phyloP scores from a whole-genome alignment of 2,113 vertebrate genomes.

The Planiliza haematocheilus region DNA sequence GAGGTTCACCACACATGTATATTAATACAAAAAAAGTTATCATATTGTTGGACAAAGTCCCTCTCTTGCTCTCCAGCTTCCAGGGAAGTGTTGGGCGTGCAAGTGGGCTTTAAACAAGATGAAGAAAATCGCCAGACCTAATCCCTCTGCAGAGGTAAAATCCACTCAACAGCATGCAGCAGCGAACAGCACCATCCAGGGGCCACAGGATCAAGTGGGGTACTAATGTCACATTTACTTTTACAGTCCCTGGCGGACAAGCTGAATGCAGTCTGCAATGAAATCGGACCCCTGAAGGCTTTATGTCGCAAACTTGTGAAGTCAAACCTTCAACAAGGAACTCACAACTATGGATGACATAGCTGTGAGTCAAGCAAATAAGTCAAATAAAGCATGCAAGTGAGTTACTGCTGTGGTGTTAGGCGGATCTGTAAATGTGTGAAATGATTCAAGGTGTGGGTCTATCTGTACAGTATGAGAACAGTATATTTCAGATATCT shows the following conservation, averaged over 20 bases:
- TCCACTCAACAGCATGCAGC: neutral
- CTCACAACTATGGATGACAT: constrained; percentile 68
- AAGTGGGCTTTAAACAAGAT: constrained; percentile 64
- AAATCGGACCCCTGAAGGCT: constrained; percentile 58
- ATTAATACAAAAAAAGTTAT: too few relatives aligned
- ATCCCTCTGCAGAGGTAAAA: constrained; percentile 18
- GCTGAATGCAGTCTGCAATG: constrained; percentile 37
- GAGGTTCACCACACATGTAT: too few relatives aligned
- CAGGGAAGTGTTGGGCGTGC: constrained; percentile 69
- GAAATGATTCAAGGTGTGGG: too few relatives aligned
- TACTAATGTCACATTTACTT: neutral
- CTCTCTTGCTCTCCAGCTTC: too few relatives aligned
- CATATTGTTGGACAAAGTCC: too few relatives aligned
- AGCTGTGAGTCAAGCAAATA: constrained; percentile 74
- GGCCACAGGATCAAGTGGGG: neutral
- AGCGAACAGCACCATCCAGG: too few relatives aligned
- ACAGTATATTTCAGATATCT: too few relatives aligned
- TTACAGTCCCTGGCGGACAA: constrained; percentile 26
- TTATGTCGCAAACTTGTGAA: constrained; percentile 51
- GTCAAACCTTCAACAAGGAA: constrained; percentile 21
- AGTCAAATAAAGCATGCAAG: constrained; percentile 69
- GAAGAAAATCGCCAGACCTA: constrained; percentile 11
- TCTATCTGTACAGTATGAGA: too few relatives aligned
- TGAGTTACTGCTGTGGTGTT: constrained; percentile 52
- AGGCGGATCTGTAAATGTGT: too few relatives aligned